Conservation (phyloP, 2,797 vertebrate species). For the Serranus cabrilla region DNA sequence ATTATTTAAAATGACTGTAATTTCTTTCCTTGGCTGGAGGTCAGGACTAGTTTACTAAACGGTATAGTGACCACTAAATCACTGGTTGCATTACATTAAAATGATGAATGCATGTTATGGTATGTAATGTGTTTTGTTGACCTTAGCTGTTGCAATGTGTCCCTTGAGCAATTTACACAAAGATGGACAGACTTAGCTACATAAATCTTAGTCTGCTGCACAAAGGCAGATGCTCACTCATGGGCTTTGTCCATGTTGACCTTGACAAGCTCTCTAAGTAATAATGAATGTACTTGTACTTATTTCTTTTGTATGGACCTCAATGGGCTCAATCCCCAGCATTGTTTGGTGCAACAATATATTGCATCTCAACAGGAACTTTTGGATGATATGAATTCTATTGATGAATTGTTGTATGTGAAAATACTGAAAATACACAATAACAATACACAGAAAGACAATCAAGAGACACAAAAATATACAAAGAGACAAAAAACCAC, state of each 20-base stretch:
- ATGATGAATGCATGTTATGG: constrained; percentile 10
- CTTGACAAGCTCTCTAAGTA: constrained; percentile 3
- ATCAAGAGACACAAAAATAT: no score
- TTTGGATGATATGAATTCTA: not conserved
- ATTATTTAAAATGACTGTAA: not conserved
- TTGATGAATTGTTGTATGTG: no score
- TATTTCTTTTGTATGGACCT: not conserved
- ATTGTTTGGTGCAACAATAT: not conserved
- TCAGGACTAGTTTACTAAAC: constrained; percentile 8
- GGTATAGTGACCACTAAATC: not conserved
- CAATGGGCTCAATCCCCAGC: not conserved
- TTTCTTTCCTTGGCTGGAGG: constrained; percentile 2
- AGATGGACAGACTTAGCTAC: not conserved
- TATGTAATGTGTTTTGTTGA: constrained; percentile 34
- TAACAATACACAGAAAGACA: no score
- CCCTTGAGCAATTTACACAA: constrained; percentile 17
- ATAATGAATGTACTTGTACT: not conserved
- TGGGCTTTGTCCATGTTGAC: constrained; percentile 12
- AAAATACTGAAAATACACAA: no score
- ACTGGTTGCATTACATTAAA: constrained; percentile 12
- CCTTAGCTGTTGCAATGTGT: constrained; percentile 9
- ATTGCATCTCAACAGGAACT: not conserved
- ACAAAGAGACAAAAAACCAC: no score
- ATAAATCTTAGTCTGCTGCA: constrained; percentile 16
- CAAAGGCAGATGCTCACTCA: not conserved